A percentile compares a stretch with the other conserved stretches of the same genome.
Evolutionary conservation across 2,888 invertebrate species (phyloP).

Genomic region (Choristoneura rosaceana): DNA sequence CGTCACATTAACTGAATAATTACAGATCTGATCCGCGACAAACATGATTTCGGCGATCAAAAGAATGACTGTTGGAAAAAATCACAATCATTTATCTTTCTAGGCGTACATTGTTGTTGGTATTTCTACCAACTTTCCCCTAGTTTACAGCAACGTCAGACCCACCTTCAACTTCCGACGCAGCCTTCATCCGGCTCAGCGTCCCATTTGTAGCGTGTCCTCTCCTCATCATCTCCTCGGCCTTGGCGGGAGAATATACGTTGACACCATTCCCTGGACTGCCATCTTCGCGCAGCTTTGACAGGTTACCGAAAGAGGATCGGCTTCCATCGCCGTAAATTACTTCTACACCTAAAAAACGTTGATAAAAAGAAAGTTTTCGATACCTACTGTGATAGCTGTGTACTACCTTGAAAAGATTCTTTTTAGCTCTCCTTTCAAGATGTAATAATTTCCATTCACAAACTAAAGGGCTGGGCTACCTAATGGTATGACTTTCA

Average conservation of each 20-base stretch:
- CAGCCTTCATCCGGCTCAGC: conserved; percentile 74
- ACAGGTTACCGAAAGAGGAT: conserved; percentile 73
- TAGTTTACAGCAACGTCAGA: neutral
- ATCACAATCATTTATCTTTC: too few relatives aligned
- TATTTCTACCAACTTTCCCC: neutral
- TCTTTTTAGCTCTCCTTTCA: too few relatives aligned
- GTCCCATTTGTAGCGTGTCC: conserved; percentile 68
- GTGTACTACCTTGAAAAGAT: too few relatives aligned
- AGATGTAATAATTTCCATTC: too few relatives aligned
- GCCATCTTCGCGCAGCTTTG: conserved; percentile 72
- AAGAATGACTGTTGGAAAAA: too few relatives aligned
- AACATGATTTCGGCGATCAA: too few relatives aligned
- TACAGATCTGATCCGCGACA: too few relatives aligned
- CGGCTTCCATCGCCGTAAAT: conserved; percentile 78
- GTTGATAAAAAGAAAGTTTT: neutral
- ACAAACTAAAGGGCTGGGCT: too few relatives aligned
- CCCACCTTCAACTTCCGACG: conserved; percentile 73
- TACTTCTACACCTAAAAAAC: conserved; percentile 73
- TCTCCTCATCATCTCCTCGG: conserved; percentile 72
- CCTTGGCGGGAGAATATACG: conserved; percentile 77
- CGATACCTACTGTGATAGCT: too few relatives aligned
- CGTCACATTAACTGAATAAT: too few relatives aligned
- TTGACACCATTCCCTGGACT: conserved; percentile 72
- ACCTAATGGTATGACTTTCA: too few relatives aligned
- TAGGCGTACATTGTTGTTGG: too few relatives aligned